These are phyloP conservation scores for Darevskia mixta DNA, from an alignment of 2,797 vertebrate genomes.

Conservation along the genomic window DNA sequence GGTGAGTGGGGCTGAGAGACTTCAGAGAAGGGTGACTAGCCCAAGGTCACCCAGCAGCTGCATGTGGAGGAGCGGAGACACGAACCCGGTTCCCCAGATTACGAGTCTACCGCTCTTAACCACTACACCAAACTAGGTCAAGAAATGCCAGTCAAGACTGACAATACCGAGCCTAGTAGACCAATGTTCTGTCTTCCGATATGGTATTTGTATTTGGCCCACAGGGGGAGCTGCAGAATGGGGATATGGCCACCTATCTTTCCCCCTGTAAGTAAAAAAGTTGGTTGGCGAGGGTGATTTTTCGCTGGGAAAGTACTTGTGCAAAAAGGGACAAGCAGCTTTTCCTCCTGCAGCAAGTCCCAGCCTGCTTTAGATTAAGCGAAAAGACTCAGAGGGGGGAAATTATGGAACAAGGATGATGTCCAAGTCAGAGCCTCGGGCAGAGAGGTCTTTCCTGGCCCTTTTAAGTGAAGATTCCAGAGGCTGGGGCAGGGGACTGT, in stretches of 20 bases:
- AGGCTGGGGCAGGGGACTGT: not conserved
- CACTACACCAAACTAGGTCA: too few species aligned
- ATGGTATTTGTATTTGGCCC: not conserved
- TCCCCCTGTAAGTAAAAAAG: not conserved
- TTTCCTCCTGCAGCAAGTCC: not conserved
- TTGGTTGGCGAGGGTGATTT: not conserved
- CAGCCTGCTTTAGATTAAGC: not conserved
- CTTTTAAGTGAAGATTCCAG: not conserved
- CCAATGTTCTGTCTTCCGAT: too few species aligned
- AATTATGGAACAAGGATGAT: not conserved
- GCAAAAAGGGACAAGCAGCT: not conserved
- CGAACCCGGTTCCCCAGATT: too few species aligned
- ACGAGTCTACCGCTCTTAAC: too few species aligned
- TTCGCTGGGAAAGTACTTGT: not conserved
- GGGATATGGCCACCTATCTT: too few species aligned
- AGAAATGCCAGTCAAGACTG: too few species aligned
- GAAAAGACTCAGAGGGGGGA: too few species aligned
- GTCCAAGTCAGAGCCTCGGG: not conserved
- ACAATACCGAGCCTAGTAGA: too few species aligned
- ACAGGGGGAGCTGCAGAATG: not conserved
- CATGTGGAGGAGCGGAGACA: too few species aligned
- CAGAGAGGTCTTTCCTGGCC: not conserved
- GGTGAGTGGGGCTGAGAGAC: too few species aligned
- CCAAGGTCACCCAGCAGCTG: too few species aligned
- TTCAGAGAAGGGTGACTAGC: too few species aligned